Evolutionary conservation across 2,888 invertebrate species (phyloP).

Genomic region (Cantharis rufa): DNA sequence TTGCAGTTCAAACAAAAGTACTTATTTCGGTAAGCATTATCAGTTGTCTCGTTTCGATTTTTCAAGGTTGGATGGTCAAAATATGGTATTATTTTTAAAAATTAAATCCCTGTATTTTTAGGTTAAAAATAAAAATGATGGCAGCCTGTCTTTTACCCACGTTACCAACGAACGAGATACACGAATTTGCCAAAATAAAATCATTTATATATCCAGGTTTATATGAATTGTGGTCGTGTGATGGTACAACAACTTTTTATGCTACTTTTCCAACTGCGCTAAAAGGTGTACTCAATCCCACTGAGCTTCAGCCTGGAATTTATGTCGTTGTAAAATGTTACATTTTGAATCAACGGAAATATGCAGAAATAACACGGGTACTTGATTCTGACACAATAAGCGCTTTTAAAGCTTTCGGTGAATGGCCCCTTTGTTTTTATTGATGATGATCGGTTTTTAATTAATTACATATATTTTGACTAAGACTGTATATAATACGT

Average conservation of each 20-base stretch:
- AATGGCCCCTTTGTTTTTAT: neutral
- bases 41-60: too few relatives aligned
- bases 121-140: neutral
- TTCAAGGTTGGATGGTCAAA: too few relatives aligned
- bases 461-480: too few relatives aligned
- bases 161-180: neutral
- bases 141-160: neutral
- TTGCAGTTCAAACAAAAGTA: too few relatives aligned
- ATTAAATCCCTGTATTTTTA: neutral
- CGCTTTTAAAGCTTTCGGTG: neutral
- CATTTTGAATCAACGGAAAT: neutral
- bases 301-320: neutral
- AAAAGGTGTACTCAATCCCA: neutral
- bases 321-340: neutral
- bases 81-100: too few relatives aligned
- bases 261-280: neutral
- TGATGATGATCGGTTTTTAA: neutral
- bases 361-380: neutral
- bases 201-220: neutral
- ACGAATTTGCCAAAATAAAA: neutral
- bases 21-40: too few relatives aligned
- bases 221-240: neutral
- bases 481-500: too few relatives aligned
- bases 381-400: neutral
- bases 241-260: neutral